Conservation (phyloP, 1,140 invertebrate species). For the Acromyrmex echinatior region DNA sequence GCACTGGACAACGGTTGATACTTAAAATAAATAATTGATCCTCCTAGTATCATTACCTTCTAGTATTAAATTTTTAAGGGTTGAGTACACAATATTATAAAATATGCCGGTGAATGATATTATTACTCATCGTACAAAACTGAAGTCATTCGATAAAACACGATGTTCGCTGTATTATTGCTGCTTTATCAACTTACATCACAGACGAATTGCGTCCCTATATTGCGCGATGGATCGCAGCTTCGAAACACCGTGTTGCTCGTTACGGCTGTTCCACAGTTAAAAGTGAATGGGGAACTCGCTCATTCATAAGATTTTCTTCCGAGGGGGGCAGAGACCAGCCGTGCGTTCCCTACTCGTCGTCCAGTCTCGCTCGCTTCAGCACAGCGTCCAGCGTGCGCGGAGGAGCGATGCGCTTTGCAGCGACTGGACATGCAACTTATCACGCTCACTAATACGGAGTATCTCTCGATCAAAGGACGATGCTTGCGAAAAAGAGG, state of each 20-base stretch:
- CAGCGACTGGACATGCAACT: conserved; percentile 54
- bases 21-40: no score
- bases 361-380: conserved; percentile 70
- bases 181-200: neutral
- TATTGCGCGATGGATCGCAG: neutral
- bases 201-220: neutral
- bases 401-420: conserved; percentile 17
- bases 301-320: conserved; percentile 86
- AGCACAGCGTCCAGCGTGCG: neutral
- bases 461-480: conserved; percentile 12
- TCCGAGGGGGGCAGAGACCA: conserved; percentile 72
- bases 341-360: conserved; percentile 37
- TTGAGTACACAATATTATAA: no score
- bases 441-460: conserved; percentile 5
- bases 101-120: neutral
- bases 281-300: conserved; percentile 85
- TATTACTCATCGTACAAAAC: neutral
- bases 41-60: no score
- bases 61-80: no score
- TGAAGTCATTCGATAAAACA: neutral
- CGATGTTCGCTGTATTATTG: neutral
- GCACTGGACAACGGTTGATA: no score
- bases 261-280: conserved; percentile 74
- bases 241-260: conserved; percentile 38
- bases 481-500: conserved; percentile 16